Conservation (phyloP, 2,113 vertebrate genomes). For the Oreochromis tanganicae region DNA sequence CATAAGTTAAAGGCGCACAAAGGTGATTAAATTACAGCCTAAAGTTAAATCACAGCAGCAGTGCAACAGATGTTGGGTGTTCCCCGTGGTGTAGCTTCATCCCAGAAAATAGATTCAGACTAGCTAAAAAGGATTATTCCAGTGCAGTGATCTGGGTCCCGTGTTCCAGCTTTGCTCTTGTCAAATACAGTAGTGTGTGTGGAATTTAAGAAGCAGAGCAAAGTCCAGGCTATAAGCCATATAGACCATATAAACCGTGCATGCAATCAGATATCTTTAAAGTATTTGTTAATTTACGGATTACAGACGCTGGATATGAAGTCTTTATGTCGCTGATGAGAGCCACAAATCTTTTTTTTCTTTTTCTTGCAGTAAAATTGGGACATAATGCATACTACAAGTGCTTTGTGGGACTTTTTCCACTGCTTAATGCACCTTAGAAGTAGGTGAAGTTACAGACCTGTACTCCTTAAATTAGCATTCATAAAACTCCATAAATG, state of each 20-base stretch:
- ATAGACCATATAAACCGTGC: neutral
- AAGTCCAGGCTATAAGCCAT: neutral
- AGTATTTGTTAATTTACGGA: neutral
- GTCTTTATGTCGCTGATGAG: neutral
- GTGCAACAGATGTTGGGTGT: neutral
- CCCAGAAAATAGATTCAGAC: neutral
- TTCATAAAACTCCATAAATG: neutral
- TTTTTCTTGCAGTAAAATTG: neutral
- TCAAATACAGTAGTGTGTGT: neutral
- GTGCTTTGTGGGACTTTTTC: neutral
- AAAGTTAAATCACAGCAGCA: neutral
- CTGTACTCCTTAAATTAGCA: fast-evolving
- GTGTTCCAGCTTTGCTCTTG: neutral
- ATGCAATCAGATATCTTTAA: neutral
- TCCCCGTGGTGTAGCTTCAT: neutral
- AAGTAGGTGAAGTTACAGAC: neutral
- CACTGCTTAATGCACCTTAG: neutral
- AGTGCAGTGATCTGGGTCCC: neutral
- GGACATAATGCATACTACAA: neutral
- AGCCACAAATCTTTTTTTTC: neutral
- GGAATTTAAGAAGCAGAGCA: neutral
- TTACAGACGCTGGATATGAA: neutral
- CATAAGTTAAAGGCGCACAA: conserved; percentile 2
- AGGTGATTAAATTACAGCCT: neutral
- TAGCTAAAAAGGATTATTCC: neutral